Evolutionary conservation across 2,113 vertebrate species (phyloP).

Genomic region (Enhydra lutris): DNA sequence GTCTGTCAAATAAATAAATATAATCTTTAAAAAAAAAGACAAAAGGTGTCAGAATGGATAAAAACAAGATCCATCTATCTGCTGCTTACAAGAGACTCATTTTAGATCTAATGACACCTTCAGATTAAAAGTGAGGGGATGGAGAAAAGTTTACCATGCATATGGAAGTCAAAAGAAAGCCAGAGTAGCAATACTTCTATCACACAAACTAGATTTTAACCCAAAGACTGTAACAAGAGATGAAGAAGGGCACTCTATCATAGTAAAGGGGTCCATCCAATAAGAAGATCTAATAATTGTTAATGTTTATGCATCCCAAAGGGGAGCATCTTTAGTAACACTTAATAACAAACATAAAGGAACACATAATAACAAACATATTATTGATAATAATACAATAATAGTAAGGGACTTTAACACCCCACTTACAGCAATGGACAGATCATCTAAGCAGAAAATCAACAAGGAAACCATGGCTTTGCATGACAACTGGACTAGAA

Average conservation of each 20-base stretch:
- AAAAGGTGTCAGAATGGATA: background rate
- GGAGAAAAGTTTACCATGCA: background rate
- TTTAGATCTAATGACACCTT: background rate
- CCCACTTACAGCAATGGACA: background rate
- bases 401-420: background rate
- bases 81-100: background rate
- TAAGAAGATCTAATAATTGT: background rate
- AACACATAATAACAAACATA: background rate
- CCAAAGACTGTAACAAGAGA: background rate
- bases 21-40: too few species aligned
- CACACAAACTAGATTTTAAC: background rate
- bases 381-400: background rate
- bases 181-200: background rate
- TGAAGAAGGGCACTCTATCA: background rate
- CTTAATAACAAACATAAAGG: background rate
- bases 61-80: background rate
- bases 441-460: background rate
- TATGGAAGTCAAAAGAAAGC: background rate
- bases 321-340: background rate
- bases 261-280: background rate
- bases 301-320: background rate
- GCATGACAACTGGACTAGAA: background rate
- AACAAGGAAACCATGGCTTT: background rate
- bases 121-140: background rate
- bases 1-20: too few species aligned